Base-by-base conservation (phyloP, 1,140 invertebrate species). In the Maniola jurtina region DNA sequence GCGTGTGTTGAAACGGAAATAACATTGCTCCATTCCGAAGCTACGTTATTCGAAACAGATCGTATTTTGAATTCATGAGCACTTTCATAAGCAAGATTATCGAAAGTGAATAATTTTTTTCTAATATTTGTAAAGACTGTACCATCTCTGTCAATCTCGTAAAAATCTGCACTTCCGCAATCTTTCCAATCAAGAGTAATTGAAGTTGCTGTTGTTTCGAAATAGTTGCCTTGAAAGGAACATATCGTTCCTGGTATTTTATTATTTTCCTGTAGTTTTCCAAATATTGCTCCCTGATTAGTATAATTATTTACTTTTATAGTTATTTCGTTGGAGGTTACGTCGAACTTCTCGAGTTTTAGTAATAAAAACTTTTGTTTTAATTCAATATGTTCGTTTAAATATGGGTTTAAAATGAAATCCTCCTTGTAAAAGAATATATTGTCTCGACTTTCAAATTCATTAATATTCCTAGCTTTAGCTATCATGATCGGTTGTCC, bases 141-240 rank as follows among this genome's bases (percentile, higher is more conserved):
- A 8, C 73, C 79, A 62, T 88, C 78, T 81, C 74, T 84, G 72
- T 87, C 82, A 45, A 90, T 81, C 79, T 90, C 88, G 64, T 85
- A 84, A 61, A 78, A 84, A 60, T 61, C 50, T 7, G 68, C 75
- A 7, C 75, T 47, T 15, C 76, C 33, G 15, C 68, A 62, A 35
- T 45, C 7, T 0, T 77, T 66, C 88, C 88, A 90, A 15, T 67
- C 25, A 7, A 88, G n/a, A 38, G 60, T 61, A 10, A 88, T 70
- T 47, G 72, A 72, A 25, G 61, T 77, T 9, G 64, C 38, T n/a
- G 69, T 71, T 40, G 66, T 71, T 52, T 75, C 58, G 34, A 76
- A 61, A 15, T 74, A 42, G 5, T 64, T 55, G 4, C 66, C 64
- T 52, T 59, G 50, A 36, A 86, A 80, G 42, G 64, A 65, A 10